Evolutionary conservation across 1,140 invertebrate species (phyloP), one percentile per base, ranked within the genome.

Genomic region (Drosophila aff.): DNA sequence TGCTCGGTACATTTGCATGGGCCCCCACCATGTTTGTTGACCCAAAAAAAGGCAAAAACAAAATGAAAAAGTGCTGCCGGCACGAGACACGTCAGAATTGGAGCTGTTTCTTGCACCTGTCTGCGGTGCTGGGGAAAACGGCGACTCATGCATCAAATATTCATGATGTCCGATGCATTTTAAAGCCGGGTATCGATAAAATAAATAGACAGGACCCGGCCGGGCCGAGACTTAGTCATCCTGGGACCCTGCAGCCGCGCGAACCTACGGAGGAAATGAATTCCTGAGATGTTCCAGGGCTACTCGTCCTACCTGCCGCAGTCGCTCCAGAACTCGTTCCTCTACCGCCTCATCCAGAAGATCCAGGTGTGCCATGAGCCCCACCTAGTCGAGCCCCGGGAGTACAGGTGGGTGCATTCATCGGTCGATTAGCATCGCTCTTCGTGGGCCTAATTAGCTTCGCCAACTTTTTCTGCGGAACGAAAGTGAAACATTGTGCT

Each of bases 341-440:
- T 89, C 55, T 85, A 89, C 72, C 84, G 85, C 1, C 71, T 89
- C 28, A 76, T 89, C 63, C 84, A 82, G 49, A 89, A 71, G 75
- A 79, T 89, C 53, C 84, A 89, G 63, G 85, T 90, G 74, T 89
- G 84, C 81, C 68, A 89, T 81, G 85, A 90, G 69, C 63, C 74
- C 16, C 40, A 46, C 13, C 16, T 90, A 63, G 72, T 68, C 44
- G 63, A 28, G 47, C 38, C 53, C 43, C 44, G 74, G 55, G 57
- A 68, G 60, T 60, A 38, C 77, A 81, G 77, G 85, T 84, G 76
- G 72, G 77, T 84, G 77, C 62, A 71, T 66, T 46, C 8, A 16
- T 10, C 71, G 41, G 47, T 74, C 65, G 74, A 60, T 69, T 61
- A 68, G 64, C 41, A 57, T 65, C 26, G 43, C 62, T 23, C 26